A percentile compares a stretch with the other conserved stretches of the same genome.
These are phyloP conservation scores for Alaudala cheleensis DNA, from an alignment of 2,113 vertebrate genomes.

Conservation along the genomic window DNA sequence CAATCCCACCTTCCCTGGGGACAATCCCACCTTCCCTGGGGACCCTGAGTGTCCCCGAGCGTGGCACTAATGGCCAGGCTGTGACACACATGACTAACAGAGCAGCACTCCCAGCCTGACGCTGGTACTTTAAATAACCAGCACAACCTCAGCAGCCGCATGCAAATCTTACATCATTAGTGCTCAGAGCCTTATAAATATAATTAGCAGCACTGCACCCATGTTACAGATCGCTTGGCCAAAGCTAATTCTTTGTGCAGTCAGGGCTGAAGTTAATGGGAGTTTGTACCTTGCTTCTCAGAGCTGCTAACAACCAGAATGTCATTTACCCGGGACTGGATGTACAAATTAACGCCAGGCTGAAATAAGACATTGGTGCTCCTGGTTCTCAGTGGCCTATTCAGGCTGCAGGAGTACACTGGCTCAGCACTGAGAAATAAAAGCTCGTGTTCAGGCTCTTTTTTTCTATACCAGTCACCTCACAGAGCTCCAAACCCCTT, in stretches of 20 bases:
- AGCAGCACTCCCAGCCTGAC: neutral
- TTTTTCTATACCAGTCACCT: neutral
- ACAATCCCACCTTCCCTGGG: neutral
- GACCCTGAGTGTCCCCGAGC: neutral
- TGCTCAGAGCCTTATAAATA: neutral
- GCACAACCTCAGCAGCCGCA: neutral
- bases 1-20: neutral
- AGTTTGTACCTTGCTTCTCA: constrained; percentile 14
- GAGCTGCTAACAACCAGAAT: neutral
- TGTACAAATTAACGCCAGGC: neutral
- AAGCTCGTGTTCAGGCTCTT: neutral
- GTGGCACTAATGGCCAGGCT: neutral
- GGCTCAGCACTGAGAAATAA: neutral
- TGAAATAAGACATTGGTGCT: neutral
- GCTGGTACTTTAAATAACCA: neutral
- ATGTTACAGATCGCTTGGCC: neutral
- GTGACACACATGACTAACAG: neutral
- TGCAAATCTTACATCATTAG: constrained; percentile 23
- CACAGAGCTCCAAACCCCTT: neutral
- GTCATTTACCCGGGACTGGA: neutral
- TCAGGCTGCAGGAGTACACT: neutral
- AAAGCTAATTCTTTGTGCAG: neutral
- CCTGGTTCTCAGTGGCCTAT: neutral
- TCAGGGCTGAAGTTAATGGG: neutral
- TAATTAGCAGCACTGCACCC: neutral